Evolutionary conservation across 2,113 vertebrate species (phyloP), one percentile per base, ranked within the genome.

Genomic region (Platysteira castanea): DNA sequence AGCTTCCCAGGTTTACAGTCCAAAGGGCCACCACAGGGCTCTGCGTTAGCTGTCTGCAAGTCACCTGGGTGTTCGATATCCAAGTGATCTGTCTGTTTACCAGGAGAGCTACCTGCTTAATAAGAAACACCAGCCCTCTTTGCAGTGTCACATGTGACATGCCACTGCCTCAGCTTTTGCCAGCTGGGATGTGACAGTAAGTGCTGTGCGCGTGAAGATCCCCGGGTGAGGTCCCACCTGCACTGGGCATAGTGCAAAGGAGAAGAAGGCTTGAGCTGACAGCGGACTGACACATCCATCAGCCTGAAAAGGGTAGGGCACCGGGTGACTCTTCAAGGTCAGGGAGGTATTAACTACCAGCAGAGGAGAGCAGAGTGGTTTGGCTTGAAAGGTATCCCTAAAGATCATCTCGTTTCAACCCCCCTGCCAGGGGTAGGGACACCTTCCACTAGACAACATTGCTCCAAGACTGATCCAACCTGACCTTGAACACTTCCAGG

Each of bases 131-230:
- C 65, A 85, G 8, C 14, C 19, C 19, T 37, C 47, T 63, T 24
- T 0, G 0, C 49, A 69, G 9, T 4, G 20, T 16, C n/a, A 28
- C 6, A 0, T 3, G 4, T 23, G 14, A 68, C n/a, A 15, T 41
- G 23, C 17, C 47, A 37, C 16, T 33, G 9, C 31, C 27, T 33
- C 64, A 59, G 30, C 30, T 65, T 77, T 46, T 54, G 27, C 16
- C 75, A 81, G 30, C 4, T 74, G 37, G 75, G 21, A 49, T 52
- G 15, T 2, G 8, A 53, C 8, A 20, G n/a, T 27, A 59, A 63
- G 21, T 54, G 57, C 28, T 63, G 28, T 10, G 14, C 31, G 39
- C 26, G 28, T 46, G 56, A 63, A 74, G 57, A 52, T 8, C 19
- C 18, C 79, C 60, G 52, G n/a, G 13, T 56, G 54, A 65, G 63